A percentile compares a stretch with the other conserved stretches of the same genome.
Evolutionary conservation across 2,797 vertebrate species (phyloP).

Genomic region (Falco rusticolus): DNA sequence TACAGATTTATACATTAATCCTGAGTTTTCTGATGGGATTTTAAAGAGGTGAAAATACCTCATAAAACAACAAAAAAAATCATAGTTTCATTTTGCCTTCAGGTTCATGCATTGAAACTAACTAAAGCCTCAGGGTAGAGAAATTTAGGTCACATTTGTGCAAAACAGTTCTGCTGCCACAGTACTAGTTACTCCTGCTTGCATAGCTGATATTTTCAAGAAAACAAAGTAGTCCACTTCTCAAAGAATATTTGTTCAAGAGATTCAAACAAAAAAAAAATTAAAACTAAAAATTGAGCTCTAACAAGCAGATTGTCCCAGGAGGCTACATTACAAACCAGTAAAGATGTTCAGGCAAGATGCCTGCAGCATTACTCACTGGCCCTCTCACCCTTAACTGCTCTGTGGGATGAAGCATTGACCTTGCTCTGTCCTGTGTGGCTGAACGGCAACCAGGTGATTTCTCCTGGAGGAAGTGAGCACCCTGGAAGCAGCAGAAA

Average conservation of each 20-base stretch:
- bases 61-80: not conserved
- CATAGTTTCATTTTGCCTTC: not conserved
- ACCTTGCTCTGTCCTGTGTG: not conserved
- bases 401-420: not conserved
- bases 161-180: conserved; percentile 28
- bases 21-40: not conserved
- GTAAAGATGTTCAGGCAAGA: not conserved
- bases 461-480: not conserved
- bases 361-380: not conserved
- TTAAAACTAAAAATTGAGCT: not conserved
- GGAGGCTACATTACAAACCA: not conserved
- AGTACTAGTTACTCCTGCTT: not conserved
- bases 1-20: not conserved
- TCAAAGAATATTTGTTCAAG: not conserved
- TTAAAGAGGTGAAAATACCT: conserved; percentile 2
- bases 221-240: not conserved
- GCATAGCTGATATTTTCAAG: conserved; percentile 42
- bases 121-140: conserved; percentile 12
- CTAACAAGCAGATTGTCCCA: not conserved
- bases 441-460: not conserved
- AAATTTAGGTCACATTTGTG: conserved; percentile 60
- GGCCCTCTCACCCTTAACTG: not conserved
- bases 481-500: not conserved
- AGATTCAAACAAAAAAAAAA: not conserved
- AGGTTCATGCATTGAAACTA: not conserved